phyloP scores from a whole-genome alignment of 1,140 invertebrate genomes.

The Drosophila setifemur region DNA sequence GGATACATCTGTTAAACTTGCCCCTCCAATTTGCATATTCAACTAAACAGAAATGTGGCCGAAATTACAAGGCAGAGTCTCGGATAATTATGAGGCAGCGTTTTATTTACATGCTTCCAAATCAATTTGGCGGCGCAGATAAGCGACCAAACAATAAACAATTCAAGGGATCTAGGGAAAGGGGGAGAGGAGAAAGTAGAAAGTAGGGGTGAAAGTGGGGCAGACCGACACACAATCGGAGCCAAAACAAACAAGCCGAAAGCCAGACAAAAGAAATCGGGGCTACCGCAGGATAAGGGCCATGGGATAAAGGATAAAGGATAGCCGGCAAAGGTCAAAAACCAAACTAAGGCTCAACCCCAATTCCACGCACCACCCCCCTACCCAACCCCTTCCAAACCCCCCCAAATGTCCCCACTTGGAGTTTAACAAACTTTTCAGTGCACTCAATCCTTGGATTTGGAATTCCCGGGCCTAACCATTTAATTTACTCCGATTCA shows the following conservation, averaged over 20 bases:
- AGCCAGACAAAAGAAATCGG: constrained; percentile 50
- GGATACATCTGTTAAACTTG: constrained; percentile 15
- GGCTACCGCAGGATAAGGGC: constrained; percentile 31
- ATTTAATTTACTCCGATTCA: no score
- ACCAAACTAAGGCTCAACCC: constrained; percentile 16
- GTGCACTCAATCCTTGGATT: no score
- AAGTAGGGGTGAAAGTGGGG: background rate
- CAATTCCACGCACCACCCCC: background rate
- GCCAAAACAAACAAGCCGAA: constrained; percentile 18
- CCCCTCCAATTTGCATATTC: constrained; percentile 40
- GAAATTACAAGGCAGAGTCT: constrained; percentile 25
- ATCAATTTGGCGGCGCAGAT: constrained; percentile 64
- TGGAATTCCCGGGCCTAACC: no score
- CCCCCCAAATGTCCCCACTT: background rate
- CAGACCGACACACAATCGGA: background rate
- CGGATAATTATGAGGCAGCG: constrained; percentile 25
- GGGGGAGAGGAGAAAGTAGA: background rate
- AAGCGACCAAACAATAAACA: constrained; percentile 52
- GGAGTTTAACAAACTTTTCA: background rate
- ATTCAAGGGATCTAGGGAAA: background rate
- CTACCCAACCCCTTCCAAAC: background rate
- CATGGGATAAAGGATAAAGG: no score
- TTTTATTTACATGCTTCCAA: constrained; percentile 54
- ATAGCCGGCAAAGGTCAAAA: constrained; percentile 35
- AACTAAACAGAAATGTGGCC: background rate